These are phyloP conservation scores for Camponotus vicinus DNA, from an alignment of 1,140 invertebrate species.

Conservation along the genomic window DNA sequence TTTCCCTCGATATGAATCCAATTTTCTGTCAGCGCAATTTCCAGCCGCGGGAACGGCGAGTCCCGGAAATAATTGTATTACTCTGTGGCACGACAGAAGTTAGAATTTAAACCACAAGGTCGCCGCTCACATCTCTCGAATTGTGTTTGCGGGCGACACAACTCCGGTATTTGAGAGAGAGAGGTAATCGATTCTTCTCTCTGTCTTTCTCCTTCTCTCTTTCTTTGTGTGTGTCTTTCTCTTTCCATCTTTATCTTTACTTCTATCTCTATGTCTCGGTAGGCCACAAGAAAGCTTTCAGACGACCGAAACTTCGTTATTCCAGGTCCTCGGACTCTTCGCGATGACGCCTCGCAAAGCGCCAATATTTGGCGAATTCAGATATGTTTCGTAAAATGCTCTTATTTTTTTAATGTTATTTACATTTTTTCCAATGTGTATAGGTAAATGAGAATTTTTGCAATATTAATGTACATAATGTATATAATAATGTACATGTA, in stretches of 20 bases:
- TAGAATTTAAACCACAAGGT: conserved; percentile 75
- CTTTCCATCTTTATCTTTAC: no score
- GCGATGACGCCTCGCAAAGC: not conserved
- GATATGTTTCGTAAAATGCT: no score
- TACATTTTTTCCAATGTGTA: no score
- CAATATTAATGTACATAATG: no score
- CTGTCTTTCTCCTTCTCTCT: no score
- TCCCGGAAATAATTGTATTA: conserved; percentile 70
- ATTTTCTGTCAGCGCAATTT: conserved; percentile 73
- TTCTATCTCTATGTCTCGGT: conserved; percentile 15
- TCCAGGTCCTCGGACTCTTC: conserved; percentile 5
- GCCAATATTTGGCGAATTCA: no score
- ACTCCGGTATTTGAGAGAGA: conserved; percentile 14
- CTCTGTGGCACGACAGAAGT: conserved; percentile 64
- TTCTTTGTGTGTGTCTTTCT: no score
- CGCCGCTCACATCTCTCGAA: conserved; percentile 61
- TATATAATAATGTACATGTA: no score
- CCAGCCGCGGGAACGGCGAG: conserved; percentile 57
- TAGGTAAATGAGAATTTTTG: no score
- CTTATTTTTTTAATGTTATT: no score
- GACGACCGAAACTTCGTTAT: conserved; percentile 72
- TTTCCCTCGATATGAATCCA: conserved; percentile 43
- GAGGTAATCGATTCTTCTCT: conserved; percentile 57
- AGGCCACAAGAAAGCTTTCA: conserved; percentile 55
- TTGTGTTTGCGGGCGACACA: conserved; percentile 69